Percentiles rank a stretch among this genome's conserved stretches.
phyloP scores from a whole-genome alignment of 1,140 invertebrate species.

The Drosophila quadrilineata region DNA sequence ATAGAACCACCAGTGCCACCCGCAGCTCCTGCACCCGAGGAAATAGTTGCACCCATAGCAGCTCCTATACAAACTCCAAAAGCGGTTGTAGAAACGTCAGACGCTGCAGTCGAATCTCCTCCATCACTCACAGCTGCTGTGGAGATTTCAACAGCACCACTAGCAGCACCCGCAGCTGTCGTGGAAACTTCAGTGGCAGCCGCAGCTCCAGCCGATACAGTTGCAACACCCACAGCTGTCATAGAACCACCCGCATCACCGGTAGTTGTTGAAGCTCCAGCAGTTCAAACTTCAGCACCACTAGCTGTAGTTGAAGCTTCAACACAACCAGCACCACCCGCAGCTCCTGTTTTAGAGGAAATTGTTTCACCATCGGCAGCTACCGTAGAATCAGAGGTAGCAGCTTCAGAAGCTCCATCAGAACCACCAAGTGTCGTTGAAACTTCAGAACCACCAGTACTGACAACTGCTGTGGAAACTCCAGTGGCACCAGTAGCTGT shows the following conservation, averaged over 20 bases:
- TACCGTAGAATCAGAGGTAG: not conserved
- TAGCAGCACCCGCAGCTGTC: not conserved
- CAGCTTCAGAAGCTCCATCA: not conserved
- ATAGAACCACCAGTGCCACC: not conserved
- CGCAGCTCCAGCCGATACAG: no score
- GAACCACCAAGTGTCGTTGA: not conserved
- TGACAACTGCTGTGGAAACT: not conserved
- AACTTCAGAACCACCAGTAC: not conserved
- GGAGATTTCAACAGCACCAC: not conserved
- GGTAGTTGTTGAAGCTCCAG: not conserved
- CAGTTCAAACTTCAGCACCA: not conserved
- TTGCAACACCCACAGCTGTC: not conserved
- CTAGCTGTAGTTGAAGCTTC: not conserved
- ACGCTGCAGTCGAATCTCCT: not conserved
- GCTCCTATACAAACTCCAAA: not conserved
- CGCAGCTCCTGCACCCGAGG: not conserved
- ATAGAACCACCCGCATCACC: not conserved
- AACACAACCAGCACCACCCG: not conserved
- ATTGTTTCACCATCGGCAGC: not conserved
- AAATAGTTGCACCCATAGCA: not conserved
- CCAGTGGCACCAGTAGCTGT: not conserved
- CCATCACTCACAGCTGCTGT: not conserved
- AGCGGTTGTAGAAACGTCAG: no score
- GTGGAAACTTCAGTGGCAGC: not conserved
- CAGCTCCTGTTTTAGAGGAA: no score